Percentiles rank a stretch among this genome's conserved stretches.
Evolutionary conservation across 2,113 vertebrate genomes (phyloP).

Genomic region (Cyphomyrus discorhynchus): DNA sequence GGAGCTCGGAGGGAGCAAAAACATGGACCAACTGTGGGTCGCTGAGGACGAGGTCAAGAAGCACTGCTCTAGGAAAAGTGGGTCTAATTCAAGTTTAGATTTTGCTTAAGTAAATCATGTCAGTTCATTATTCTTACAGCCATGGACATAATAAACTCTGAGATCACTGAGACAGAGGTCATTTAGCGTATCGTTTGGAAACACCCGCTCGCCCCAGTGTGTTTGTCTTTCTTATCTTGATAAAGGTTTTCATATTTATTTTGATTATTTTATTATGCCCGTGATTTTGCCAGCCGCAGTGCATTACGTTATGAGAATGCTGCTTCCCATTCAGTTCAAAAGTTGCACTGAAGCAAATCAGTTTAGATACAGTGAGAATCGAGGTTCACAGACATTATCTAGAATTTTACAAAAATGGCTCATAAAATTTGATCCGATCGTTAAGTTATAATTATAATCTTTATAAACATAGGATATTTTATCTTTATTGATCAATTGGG

Average conservation of each 20-base stretch:
- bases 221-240: background rate
- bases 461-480: background rate
- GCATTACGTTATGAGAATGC: background rate
- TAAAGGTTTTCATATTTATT: background rate
- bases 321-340: background rate
- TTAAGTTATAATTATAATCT: background rate
- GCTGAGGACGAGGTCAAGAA: background rate
- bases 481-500: background rate
- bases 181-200: background rate
- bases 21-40: background rate
- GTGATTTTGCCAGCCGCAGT: background rate
- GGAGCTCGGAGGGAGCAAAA: background rate
- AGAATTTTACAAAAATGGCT: background rate
- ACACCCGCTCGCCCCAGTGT: background rate
- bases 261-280: background rate
- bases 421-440: background rate
- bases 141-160: background rate
- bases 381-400: background rate
- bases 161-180: background rate
- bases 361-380: background rate
- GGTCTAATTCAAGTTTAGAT: background rate
- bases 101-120: background rate
- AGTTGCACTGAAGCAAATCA: background rate
- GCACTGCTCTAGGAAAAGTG: background rate
- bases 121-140: background rate